Conservation (phyloP, 2,113 vertebrate species). For the Coracopsis vasa region DNA sequence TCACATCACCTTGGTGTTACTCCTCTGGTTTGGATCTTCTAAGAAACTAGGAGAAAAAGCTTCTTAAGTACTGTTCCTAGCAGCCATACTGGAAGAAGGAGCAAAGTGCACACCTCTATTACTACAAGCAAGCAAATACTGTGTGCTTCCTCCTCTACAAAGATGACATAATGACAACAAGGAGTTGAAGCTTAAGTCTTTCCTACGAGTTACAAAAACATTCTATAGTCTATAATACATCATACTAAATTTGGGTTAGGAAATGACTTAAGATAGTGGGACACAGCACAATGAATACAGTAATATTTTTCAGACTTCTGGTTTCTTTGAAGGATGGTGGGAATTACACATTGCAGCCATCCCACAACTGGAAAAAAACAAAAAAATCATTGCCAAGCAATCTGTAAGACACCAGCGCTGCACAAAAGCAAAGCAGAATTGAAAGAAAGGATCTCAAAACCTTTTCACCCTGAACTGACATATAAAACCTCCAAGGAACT, state of each 20-base stretch:
- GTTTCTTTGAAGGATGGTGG: background rate
- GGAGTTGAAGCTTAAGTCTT: background rate
- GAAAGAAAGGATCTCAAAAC: background rate
- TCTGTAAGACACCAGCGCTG: background rate
- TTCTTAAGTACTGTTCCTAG: background rate
- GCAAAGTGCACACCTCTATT: accelerated
- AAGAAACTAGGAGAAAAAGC: background rate
- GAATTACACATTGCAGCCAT: background rate
- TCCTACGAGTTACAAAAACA: background rate
- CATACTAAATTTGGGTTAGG: background rate
- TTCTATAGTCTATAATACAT: background rate
- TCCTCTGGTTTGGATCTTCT: background rate
- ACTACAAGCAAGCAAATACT: background rate
- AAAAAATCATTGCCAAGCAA: background rate
- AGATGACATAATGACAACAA: background rate
- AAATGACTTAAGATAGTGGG: background rate
- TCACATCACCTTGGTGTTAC: background rate
- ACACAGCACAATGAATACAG: background rate
- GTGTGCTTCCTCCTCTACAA: background rate
- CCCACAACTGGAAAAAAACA: background rate
- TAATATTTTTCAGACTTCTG: background rate
- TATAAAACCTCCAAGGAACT: background rate
- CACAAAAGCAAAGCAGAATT: background rate
- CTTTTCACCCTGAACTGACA: background rate
- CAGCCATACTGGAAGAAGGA: background rate